These are phyloP conservation scores for Kuschelorhynchus macadamiae DNA, from an alignment of 2,888 invertebrate genomes.

Conservation along the genomic window DNA sequence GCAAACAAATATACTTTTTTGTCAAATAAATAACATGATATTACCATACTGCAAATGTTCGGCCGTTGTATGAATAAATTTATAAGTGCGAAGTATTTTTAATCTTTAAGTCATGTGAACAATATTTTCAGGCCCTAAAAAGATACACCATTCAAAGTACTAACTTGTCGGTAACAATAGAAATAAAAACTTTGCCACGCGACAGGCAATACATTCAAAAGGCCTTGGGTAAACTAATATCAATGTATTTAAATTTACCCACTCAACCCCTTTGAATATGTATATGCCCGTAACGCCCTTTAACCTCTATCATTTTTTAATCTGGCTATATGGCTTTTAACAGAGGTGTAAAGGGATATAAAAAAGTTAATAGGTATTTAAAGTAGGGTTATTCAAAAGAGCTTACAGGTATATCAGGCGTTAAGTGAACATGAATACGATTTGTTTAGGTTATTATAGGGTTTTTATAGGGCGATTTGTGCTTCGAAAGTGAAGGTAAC, in stretches of 20 bases:
- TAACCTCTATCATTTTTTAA: constrained; percentile 20
- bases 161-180: neutral
- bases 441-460: constrained; percentile 16
- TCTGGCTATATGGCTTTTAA: constrained; percentile 28
- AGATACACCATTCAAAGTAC: too few species aligned
- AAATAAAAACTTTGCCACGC: constrained; percentile 19
- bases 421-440: constrained; percentile 17
- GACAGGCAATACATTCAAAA: constrained; percentile 9
- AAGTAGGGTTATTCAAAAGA: constrained; percentile 26
- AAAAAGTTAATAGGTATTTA: constrained; percentile 28
- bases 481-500: constrained; percentile 14
- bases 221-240: constrained; percentile 19
- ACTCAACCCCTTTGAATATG: constrained; percentile 40
- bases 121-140: too few species aligned
- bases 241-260: constrained; percentile 44
- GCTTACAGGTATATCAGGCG: constrained; percentile 24
- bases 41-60: too few species aligned
- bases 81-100: too few species aligned
- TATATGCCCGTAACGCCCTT: constrained; percentile 23
- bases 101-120: too few species aligned
- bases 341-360: constrained; percentile 8
- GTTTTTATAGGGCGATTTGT: constrained; percentile 15
- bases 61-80: too few species aligned
- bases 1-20: too few species aligned
- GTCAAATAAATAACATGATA: too few species aligned